Evolutionary conservation across 1,140 invertebrate species (phyloP).

Genomic region (Adelges cooleyi): DNA sequence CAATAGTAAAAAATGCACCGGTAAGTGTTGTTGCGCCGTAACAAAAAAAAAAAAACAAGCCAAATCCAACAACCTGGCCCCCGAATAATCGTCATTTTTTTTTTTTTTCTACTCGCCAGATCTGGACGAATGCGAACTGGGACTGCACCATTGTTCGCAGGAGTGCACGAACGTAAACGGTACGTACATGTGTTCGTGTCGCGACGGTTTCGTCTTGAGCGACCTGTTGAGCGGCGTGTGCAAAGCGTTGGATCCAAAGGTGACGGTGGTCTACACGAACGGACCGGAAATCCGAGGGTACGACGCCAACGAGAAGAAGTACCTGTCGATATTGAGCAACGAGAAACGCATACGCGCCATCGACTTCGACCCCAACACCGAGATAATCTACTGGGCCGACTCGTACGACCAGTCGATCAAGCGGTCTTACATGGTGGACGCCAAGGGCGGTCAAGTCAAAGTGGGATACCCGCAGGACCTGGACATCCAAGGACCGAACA

Average conservation of each 20-base stretch:
- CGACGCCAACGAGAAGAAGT: conserved; percentile 50
- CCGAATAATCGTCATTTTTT: no score
- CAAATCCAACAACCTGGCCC: no score
- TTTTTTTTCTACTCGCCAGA: conserved; percentile 48
- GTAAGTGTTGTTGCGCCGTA: no score
- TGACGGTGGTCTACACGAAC: conserved; percentile 46
- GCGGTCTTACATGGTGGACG: conserved; percentile 76
- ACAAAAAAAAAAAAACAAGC: no score
- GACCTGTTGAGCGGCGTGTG: conserved; percentile 71
- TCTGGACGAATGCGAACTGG: conserved; percentile 78
- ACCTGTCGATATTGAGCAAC: conserved; percentile 61
- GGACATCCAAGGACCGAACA: conserved; percentile 61
- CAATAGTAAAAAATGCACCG: conserved; percentile 63
- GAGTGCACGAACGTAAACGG: conserved; percentile 86
- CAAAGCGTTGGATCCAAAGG: conserved; percentile 51
- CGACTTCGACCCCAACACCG: conserved; percentile 68
- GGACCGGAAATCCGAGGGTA: conserved; percentile 76
- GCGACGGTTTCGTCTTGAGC: conserved; percentile 63
- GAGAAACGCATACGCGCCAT: conserved; percentile 78
- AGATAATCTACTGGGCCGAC: conserved; percentile 90
- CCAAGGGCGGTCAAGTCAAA: conserved; percentile 59
- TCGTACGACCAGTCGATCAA: conserved; percentile 80
- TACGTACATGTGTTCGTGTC: conserved; percentile 76
- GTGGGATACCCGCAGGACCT: conserved; percentile 80
- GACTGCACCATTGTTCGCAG: conserved; percentile 80